Evolutionary conservation across 2,113 vertebrate genomes (phyloP), one percentile per base, ranked within the genome.

Genomic region (Gnathonemus echidnorhynchus): DNA sequence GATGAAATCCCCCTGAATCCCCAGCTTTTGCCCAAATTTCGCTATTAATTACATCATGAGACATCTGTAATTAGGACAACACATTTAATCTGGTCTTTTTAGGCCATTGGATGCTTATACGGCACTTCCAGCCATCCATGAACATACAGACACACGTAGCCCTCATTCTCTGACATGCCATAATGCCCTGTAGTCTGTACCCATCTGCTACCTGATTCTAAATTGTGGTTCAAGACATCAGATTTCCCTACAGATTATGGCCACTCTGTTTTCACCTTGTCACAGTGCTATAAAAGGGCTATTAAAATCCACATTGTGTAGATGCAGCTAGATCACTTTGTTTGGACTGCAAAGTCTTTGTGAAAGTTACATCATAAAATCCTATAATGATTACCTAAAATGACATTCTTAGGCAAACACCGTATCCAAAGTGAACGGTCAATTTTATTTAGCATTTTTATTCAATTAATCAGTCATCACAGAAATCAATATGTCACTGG

Each of bases 281-380:
- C 74, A 21, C 46, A 91, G 9, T 70, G 4, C 9, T 35, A 62
- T 62, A 62, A 62, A 8, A 58, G 5, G 58, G n/a, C 21, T 62
- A 35, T 74, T 35, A 27, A 31, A 66, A 88, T 50, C 46, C 77
- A 88, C 45, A 62, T 45, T 52, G 87, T 85, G 5, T 74, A 35
- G 17, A 66, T 48, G 88, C 56, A 21, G 21, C 87, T 46, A 52
- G 27, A 46, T 58, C 88, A 88, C 53, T 88, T 86, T 88, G 62
- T 50, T 84, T 9, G 49, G 83, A 88, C n/a, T 56, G 27, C 19
- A 66, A 2, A 56, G 19, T 46, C 49, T 74, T 80, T 70, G 24
- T 5, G 50, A 27, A 88, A 56, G 49, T 58, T 10, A 24, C 19
- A 13, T 88, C 15, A 42, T 88, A 66, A 66, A 66, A 62, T 53